These are phyloP conservation scores for Orientallactaga bullata DNA, from an alignment of 2,113 vertebrate genomes.

Conservation along the genomic window DNA sequence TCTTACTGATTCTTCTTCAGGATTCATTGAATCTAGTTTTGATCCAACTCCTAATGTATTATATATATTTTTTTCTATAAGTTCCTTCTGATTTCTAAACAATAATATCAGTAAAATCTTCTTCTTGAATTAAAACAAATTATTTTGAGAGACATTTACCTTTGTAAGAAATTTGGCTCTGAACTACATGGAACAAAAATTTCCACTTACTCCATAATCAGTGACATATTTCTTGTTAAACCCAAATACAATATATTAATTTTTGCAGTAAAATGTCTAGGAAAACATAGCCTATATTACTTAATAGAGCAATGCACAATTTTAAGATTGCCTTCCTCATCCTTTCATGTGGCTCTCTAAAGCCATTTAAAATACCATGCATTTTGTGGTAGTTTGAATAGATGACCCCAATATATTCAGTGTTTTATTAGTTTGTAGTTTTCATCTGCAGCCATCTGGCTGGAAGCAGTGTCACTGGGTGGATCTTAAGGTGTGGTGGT, in stretches of 20 bases:
- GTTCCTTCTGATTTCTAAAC: slow-evolving; percentile 20
- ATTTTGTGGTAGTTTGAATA: no score
- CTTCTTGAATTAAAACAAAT: slow-evolving; percentile 56
- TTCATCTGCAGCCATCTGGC: no score
- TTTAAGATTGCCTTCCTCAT: slow-evolving; percentile 38
- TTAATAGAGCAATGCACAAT: slow-evolving; percentile 58
- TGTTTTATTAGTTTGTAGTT: no score
- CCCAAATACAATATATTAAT: no score
- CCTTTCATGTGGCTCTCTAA: slow-evolving; percentile 47
- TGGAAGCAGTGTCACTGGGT: no score
- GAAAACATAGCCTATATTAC: neutral
- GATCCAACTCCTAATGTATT: slow-evolving; percentile 10
- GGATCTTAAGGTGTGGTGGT: no score
- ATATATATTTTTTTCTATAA: slow-evolving; percentile 51
- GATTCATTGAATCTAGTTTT: slow-evolving; percentile 49
- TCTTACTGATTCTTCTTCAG: slow-evolving; percentile 55
- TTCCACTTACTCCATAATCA: slow-evolving; percentile 39
- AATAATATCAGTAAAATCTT: slow-evolving; percentile 33
- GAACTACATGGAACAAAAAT: slow-evolving; percentile 23
- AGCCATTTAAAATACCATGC: slow-evolving; percentile 42
- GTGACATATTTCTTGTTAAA: slow-evolving; percentile 52
- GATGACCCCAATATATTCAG: no score
- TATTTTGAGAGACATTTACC: slow-evolving; percentile 32
- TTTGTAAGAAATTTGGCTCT: slow-evolving; percentile 49
- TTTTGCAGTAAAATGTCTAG: slow-evolving; percentile 26